Evolutionary conservation across 1,140 invertebrate species (phyloP).

Genomic region (Drosophila neocordata): DNA sequence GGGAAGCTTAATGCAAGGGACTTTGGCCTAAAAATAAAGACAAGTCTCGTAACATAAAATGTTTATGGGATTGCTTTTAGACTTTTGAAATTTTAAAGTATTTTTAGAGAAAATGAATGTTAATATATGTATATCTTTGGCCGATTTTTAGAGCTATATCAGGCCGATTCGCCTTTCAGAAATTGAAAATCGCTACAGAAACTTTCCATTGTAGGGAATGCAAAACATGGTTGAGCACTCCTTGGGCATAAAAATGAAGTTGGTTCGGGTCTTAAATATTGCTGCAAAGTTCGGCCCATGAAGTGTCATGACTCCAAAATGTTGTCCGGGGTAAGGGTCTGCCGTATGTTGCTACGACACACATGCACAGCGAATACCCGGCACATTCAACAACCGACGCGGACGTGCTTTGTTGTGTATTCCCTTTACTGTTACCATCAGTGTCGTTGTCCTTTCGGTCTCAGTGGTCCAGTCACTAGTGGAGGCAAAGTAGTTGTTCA

Average conservation of each 20-base stretch:
- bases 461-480: constrained; percentile 60
- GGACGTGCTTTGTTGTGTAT: constrained; percentile 26
- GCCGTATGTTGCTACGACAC: constrained; percentile 22
- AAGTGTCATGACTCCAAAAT: background rate
- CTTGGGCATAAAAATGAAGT: background rate
- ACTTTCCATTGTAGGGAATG: no score
- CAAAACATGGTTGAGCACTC: background rate
- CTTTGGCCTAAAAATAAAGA: no score
- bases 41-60: no score
- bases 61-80: no score
- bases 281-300: background rate
- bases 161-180: no score
- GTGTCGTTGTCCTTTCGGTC: constrained; percentile 42
- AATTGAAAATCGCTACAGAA: no score
- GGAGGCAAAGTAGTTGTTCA: constrained; percentile 75
- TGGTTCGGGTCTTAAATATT: background rate
- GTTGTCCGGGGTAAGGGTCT: background rate
- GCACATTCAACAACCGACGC: constrained; percentile 12
- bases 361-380: constrained; percentile 19
- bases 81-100: no score
- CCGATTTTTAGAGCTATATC: no score
- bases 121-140: no score
- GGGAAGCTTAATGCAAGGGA: no score
- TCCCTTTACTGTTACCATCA: constrained; percentile 51
- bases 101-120: no score